Evolutionary conservation across 2,888 invertebrate genomes (phyloP).

Genomic region (Polyploca ridens): DNA sequence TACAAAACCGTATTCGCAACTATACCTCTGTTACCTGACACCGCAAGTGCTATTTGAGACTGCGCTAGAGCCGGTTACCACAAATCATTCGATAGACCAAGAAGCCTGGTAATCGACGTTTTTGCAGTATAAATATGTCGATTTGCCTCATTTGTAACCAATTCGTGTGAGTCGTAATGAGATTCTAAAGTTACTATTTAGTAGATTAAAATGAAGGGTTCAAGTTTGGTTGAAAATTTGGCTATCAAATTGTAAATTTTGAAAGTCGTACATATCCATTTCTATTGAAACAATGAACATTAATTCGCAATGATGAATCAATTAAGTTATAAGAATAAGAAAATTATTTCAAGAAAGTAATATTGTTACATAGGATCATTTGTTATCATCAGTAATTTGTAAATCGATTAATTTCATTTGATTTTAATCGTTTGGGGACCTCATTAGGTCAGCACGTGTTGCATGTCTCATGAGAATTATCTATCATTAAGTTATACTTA

Average conservation of each 20-base stretch:
- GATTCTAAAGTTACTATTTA: neutral
- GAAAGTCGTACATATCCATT: neutral
- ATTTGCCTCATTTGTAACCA: neutral
- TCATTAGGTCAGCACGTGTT: neutral
- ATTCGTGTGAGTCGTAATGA: neutral
- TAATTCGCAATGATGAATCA: neutral
- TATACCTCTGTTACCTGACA: conserved; percentile 3
- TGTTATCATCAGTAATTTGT: neutral
- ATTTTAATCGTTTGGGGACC: neutral
- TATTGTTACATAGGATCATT: neutral
- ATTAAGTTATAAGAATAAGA: neutral
- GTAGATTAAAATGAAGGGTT: neutral
- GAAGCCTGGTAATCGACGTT: neutral
- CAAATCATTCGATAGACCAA: neutral
- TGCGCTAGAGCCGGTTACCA: neutral
- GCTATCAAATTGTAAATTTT: no score
- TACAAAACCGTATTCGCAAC: neutral
- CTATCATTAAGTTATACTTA: neutral
- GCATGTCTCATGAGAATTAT: neutral
- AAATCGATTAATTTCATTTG: neutral
- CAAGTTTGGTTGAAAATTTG: neutral
- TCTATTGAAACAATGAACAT: neutral
- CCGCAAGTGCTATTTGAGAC: neutral
- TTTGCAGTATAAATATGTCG: neutral
- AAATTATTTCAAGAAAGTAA: neutral